Base-by-base conservation (phyloP, 2,113 vertebrate genomes). In the Scalopus aquaticus region DNA sequence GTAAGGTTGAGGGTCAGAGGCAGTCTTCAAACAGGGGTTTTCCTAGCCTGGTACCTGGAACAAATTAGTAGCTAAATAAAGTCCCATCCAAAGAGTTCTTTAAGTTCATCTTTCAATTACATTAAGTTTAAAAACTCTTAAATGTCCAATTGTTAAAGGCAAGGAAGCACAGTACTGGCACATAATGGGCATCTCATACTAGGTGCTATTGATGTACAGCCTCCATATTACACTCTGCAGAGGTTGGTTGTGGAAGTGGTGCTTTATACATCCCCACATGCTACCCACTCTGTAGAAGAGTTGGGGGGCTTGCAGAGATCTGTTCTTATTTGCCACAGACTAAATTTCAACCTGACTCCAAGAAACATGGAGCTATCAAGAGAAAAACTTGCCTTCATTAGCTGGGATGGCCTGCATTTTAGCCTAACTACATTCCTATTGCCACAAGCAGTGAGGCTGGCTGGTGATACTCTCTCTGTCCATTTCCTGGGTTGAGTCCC, bases 241-340 rank as follows among this genome's bases (percentile, higher is more conserved):
- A 16, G 56, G n/a, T 26, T 37, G 44, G 22, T 12, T 26, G 13
- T 9, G 22, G 35, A 30, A 2, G 6, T 2, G 67, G 17, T 3
- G 0, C 1, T 44, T 0, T 9, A 12, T 10, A 5, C 1, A 0
- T 2, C 42, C 35, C 32, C 67, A 11, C 28, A 11, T 9, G 20
- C 6, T 56, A 22, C 51, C 51, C 15, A 17, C 51, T 15, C 54
- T 56, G 54, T 56, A 20, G 54, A 5, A 22, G 20, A 56, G 54
- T 54, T 3, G 15, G 54, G 5, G 20, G 20, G 54, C 54, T 56
- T 56, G 54, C 5, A 56, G 54, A 56, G 54, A 9, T 2, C 60
- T 30, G 32, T 22, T 62, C 35, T 49, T n/a, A 1, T 72, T 32
- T 67, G 58, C 30, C 42, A 60, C 54, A 22, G 37, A 15, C 44